These are phyloP conservation scores for Pseudomyrmex dendroicus DNA, from an alignment of 1,140 invertebrate species.

Conservation along the genomic window DNA sequence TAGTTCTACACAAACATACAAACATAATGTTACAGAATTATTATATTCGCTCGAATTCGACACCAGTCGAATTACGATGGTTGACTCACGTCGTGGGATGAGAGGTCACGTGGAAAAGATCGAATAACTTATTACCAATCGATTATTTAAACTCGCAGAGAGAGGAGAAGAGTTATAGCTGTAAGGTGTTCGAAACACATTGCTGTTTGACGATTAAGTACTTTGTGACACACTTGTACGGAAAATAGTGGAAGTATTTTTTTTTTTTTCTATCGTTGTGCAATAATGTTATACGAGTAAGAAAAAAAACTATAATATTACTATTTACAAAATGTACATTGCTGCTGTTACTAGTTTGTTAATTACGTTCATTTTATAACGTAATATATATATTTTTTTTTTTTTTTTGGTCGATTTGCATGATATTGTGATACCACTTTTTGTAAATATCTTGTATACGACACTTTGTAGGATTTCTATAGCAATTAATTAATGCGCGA, in stretches of 20 bases:
- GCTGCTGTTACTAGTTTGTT: slow-evolving; percentile 10
- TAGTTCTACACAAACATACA: slow-evolving; percentile 16
- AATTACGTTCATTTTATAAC: not conserved
- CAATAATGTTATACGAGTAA: slow-evolving; percentile 30
- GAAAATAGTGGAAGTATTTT: not conserved
- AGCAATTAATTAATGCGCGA: not conserved
- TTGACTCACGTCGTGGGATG: not conserved
- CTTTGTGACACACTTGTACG: slow-evolving; percentile 10
- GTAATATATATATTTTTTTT: not conserved
- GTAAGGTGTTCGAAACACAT: not conserved
- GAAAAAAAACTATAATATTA: not conserved
- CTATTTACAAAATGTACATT: slow-evolving; percentile 2
- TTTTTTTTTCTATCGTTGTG: slow-evolving; percentile 36
- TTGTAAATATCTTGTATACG: slow-evolving; percentile 31
- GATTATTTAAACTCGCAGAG: slow-evolving; percentile 11
- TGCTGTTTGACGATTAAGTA: not conserved
- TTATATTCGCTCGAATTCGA: not conserved
- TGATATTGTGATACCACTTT: slow-evolving; percentile 55
- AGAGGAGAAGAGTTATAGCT: not conserved
- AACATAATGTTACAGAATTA: not conserved
- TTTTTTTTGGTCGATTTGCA: not conserved
- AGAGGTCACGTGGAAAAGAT: not conserved
- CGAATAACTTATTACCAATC: slow-evolving; percentile 24
- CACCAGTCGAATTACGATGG: not conserved
- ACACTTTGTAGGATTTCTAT: slow-evolving; percentile 20